phyloP scores from a whole-genome alignment of 1,140 invertebrate species.

The Dufourea novaeangliae region DNA sequence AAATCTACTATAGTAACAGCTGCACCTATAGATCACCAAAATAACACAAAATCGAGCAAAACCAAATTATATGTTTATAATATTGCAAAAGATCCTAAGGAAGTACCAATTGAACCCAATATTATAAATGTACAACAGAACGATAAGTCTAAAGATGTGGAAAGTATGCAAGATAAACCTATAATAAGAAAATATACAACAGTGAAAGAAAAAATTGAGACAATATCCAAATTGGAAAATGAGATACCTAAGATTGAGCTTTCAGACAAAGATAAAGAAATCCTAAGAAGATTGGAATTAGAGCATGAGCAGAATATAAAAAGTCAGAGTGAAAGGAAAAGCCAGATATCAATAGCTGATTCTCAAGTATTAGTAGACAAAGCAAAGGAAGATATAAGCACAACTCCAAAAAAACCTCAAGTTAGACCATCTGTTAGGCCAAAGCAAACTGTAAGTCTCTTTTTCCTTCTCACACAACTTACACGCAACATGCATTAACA shows the following conservation, averaged over 20 bases:
- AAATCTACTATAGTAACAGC: slow-evolving; percentile 61
- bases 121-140: neutral
- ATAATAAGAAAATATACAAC: slow-evolving; percentile 72
- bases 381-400: neutral
- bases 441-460: slow-evolving; percentile 69
- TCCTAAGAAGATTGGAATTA: slow-evolving; percentile 75
- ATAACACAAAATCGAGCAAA: slow-evolving; percentile 20
- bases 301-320: slow-evolving; percentile 77
- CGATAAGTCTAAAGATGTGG: slow-evolving; percentile 5
- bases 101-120: slow-evolving; percentile 57
- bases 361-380: neutral
- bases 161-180: slow-evolving; percentile 25
- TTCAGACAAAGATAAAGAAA: slow-evolving; percentile 77
- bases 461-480: slow-evolving; percentile 16
- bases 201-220: slow-evolving; percentile 80
- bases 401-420: slow-evolving; percentile 42
- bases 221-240: slow-evolving; percentile 61
- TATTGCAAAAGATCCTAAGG: slow-evolving; percentile 76
- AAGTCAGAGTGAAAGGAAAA: slow-evolving; percentile 22
- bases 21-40: slow-evolving; percentile 39
- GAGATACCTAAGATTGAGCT: slow-evolving; percentile 77
- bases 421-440: slow-evolving; percentile 68
- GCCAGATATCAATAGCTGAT: slow-evolving; percentile 7
- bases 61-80: slow-evolving; percentile 71
- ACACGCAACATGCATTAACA: neutral